phyloP scores from a whole-genome alignment of 1,140 invertebrate species.

The Phortica variegata region DNA sequence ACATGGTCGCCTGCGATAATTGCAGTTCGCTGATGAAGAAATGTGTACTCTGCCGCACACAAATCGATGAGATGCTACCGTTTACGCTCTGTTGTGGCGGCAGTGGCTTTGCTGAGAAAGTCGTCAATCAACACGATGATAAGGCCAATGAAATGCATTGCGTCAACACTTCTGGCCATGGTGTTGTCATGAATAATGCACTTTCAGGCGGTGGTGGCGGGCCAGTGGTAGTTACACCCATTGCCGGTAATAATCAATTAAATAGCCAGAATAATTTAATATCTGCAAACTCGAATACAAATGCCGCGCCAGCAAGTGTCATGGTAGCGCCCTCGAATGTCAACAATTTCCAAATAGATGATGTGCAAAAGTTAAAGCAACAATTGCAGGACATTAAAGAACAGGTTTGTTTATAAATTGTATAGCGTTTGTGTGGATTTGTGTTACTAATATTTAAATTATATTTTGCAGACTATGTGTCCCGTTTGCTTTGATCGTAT shows the following conservation, averaged over 20 bases:
- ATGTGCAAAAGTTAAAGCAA: constrained; percentile 93
- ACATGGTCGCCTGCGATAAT: constrained; percentile 91
- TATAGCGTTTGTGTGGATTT: background rate
- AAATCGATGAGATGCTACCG: constrained; percentile 77
- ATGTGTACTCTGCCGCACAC: constrained; percentile 88
- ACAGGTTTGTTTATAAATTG: constrained; percentile 66
- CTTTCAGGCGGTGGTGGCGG: constrained; percentile 38
- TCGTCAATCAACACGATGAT: constrained; percentile 30
- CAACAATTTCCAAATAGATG: constrained; percentile 61
- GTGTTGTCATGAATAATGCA: constrained; percentile 55
- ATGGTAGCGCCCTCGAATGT: constrained; percentile 48
- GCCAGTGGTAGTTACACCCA: constrained; percentile 11
- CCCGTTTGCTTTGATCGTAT: constrained; percentile 95
- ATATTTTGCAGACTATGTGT: constrained; percentile 86
- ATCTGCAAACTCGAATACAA: constrained; percentile 26
- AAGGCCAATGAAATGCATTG: constrained; percentile 34
- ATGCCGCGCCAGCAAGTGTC: constrained; percentile 2
- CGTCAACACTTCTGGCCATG: constrained; percentile 43
- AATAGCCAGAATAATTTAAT: constrained; percentile 48
- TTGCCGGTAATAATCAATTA: constrained; percentile 28
- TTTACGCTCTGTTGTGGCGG: constrained; percentile 71
- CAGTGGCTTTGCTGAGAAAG: constrained; percentile 61
- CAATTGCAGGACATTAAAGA: constrained; percentile 97
- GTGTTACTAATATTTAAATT: background rate
- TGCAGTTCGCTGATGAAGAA: constrained; percentile 95